These are phyloP conservation scores for Notothenia coriiceps DNA, from an alignment of 2,113 vertebrate genomes.

Conservation along the genomic window DNA sequence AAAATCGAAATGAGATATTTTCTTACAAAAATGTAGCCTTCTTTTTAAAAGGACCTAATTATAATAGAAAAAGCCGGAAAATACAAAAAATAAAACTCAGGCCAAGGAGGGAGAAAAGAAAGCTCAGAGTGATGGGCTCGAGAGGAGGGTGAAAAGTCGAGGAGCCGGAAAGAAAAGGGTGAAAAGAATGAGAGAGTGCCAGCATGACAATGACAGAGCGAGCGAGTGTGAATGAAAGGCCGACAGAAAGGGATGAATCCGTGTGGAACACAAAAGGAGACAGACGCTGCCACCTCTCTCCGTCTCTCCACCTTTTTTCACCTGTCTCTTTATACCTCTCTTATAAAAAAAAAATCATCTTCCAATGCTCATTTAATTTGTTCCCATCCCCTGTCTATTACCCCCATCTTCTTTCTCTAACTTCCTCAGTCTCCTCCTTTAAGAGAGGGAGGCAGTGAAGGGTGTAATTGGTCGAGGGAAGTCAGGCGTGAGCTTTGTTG, in stretches of 20 bases:
- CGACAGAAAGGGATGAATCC: slow-evolving; percentile 61
- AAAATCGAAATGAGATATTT: not conserved
- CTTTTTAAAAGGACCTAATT: not conserved
- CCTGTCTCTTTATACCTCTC: slow-evolving; percentile 7
- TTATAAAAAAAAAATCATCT: not conserved
- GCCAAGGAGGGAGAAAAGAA: not conserved
- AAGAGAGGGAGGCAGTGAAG: slow-evolving; percentile 51
- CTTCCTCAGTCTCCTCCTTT: not conserved
- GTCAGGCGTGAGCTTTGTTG: slow-evolving; percentile 66
- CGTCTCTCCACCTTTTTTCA: not conserved
- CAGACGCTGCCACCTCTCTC: slow-evolving; percentile 50
- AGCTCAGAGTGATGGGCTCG: slow-evolving; percentile 10
- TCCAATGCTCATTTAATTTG: not conserved
- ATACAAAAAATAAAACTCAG: not conserved
- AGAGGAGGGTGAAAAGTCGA: slow-evolving; percentile 47
- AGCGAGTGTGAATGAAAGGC: slow-evolving; percentile 60
- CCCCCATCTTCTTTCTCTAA: not conserved
- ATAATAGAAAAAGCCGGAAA: not conserved
- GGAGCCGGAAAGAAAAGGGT: slow-evolving; percentile 37
- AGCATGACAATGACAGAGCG: slow-evolving; percentile 60
- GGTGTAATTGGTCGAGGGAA: slow-evolving; percentile 68
- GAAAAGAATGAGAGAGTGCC: slow-evolving; percentile 44
- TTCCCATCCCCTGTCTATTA: not conserved
- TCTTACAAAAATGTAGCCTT: not conserved
- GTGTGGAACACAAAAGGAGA: slow-evolving; percentile 68